Evolutionary conservation across 2,797 vertebrate species (phyloP).

Genomic region (Ceyx erithaca): DNA sequence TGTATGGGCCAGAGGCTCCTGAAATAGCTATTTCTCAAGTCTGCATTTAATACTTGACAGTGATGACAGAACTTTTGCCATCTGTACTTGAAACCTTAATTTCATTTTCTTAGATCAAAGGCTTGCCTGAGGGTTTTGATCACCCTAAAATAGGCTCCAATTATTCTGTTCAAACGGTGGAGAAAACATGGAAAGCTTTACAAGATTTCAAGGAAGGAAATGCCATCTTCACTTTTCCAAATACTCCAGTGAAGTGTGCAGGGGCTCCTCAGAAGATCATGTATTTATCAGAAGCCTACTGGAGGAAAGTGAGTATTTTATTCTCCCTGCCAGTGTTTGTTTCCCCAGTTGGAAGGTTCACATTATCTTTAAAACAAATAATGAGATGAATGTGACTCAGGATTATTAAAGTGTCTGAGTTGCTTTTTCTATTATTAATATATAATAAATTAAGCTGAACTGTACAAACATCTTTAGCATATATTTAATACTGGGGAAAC

Average conservation of each 20-base stretch:
- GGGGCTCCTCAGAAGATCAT: slow-evolving; percentile 99
- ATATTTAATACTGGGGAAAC: neutral
- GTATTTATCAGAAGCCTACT: slow-evolving; percentile 91
- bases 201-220: slow-evolving; percentile 93
- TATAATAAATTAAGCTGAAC: neutral
- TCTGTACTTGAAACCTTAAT: neutral
- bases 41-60: neutral
- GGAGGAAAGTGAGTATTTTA: slow-evolving; percentile 87
- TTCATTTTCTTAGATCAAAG: slow-evolving; percentile 88
- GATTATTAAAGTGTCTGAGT: neutral
- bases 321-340: neutral
- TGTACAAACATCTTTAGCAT: neutral
- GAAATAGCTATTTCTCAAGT: neutral
- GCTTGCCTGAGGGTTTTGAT: slow-evolving; percentile 92
- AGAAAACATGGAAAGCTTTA: slow-evolving; percentile 96
- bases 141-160: slow-evolving; percentile 95
- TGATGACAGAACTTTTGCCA: neutral
- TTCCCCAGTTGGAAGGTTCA: neutral
- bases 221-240: slow-evolving; percentile 93
- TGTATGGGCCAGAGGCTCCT: neutral
- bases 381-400: neutral
- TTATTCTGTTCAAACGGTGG: slow-evolving; percentile 90
- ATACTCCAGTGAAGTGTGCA: slow-evolving; percentile 94
- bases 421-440: neutral
- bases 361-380: neutral